A percentile compares a stretch with the other conserved stretches of the same genome.
Evolutionary conservation across 2,888 invertebrate species (phyloP).

Genomic region (Acanthosepion pharaonis): DNA sequence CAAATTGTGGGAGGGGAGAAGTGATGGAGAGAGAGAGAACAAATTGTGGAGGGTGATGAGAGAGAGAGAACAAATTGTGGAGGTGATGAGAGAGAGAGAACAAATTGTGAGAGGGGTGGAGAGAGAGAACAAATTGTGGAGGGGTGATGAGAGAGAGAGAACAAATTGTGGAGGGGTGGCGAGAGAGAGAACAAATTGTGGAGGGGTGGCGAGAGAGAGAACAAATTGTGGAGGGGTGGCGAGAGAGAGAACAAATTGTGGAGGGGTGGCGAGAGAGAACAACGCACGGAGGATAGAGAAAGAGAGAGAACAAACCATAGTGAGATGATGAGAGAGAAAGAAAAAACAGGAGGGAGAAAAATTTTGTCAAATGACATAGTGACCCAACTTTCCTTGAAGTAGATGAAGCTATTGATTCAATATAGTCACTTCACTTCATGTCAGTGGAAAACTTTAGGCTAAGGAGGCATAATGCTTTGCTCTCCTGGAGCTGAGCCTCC

Average conservation of each 20-base stretch:
- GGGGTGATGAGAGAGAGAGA: not conserved
- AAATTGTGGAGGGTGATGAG: not conserved
- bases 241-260: not conserved
- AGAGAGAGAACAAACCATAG: not conserved
- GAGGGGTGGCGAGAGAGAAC: not conserved
- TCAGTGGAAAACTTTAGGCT: too few relatives aligned
- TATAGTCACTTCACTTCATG: too few relatives aligned
- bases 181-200: not conserved
- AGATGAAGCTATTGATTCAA: too few relatives aligned
- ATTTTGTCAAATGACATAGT: too few relatives aligned
- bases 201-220: not conserved
- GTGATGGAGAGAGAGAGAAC: not conserved
- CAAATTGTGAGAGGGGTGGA: not conserved
- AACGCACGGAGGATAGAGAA: not conserved
- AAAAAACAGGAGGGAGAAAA: not conserved
- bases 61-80: not conserved
- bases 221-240: fast-evolving
- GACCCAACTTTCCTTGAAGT: too few relatives aligned
- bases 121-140: not conserved
- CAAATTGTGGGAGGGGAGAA: too few relatives aligned
- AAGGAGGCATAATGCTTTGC: too few relatives aligned
- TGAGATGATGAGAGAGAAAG: not conserved
- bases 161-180: not conserved
- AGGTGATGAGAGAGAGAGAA: too few relatives aligned
- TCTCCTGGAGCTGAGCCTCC: too few relatives aligned